phyloP scores from a whole-genome alignment of 2,113 vertebrate species.

The Oncorhynchus gorbuscha region DNA sequence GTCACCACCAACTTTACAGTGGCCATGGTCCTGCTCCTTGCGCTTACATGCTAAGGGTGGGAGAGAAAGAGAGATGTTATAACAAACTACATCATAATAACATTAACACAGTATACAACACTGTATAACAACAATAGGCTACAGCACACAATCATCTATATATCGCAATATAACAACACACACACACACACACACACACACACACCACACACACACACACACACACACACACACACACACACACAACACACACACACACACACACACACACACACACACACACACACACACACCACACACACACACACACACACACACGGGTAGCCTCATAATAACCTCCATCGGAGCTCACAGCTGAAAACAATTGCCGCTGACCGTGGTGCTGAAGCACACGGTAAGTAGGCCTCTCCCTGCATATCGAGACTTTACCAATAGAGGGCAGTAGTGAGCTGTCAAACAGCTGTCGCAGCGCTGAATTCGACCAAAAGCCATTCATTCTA shows the following conservation, averaged over 20 bases:
- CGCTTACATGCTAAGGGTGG: conserved; percentile 88
- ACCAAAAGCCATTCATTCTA: too few species aligned
- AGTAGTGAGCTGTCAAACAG: conserved; percentile 33
- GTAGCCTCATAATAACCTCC: neutral
- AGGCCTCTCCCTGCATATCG: neutral
- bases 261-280: too few species aligned
- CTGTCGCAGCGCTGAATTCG: neutral
- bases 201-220: too few species aligned
- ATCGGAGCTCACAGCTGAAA: neutral
- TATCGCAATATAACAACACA: neutral
- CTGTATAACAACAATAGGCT: too few species aligned
- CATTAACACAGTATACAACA: too few species aligned
- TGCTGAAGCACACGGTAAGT: conserved; percentile 55
- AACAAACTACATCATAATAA: too few species aligned
- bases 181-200: too few species aligned
- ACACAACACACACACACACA: too few species aligned
- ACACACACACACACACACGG: neutral
- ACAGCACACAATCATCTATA: too few species aligned
- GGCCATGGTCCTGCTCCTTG: conserved; percentile 95
- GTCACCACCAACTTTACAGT: conserved; percentile 67
- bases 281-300: too few species aligned
- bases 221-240: too few species aligned
- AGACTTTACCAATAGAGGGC: conserved; percentile 49
- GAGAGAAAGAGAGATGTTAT: conserved; percentile 18
- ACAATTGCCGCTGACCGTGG: conserved; percentile 59